A percentile compares a stretch with the other conserved stretches of the same genome.
phyloP scores from a whole-genome alignment of 2,888 invertebrate genomes.

The Aspidiotus rigidus region DNA sequence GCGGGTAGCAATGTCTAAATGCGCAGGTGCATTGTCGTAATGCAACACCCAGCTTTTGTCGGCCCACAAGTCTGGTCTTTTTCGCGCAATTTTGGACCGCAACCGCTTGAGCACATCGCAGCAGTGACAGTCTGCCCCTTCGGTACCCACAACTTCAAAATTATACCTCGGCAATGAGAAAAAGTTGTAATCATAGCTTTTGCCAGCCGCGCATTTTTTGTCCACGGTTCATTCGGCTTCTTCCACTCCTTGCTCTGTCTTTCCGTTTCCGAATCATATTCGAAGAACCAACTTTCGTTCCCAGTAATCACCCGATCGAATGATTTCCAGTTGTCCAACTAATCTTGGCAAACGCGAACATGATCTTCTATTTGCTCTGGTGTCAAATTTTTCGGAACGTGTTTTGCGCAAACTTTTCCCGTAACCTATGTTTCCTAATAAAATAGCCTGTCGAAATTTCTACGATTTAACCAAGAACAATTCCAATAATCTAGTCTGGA shows the following conservation, averaged over 20 bases:
- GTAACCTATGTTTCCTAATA: no score
- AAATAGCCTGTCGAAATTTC: no score
- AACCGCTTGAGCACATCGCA: slow-evolving; percentile 20
- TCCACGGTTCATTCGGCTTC: slow-evolving; percentile 21
- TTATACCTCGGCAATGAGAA: slow-evolving; percentile 24
- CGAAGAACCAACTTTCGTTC: slow-evolving; percentile 36
- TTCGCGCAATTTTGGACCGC: slow-evolving; percentile 15
- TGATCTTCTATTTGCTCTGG: slow-evolving; percentile 36
- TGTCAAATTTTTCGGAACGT: slow-evolving; percentile 37
- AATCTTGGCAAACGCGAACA: slow-evolving; percentile 8
- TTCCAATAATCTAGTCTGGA: no score
- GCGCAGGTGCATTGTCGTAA: slow-evolving; percentile 35
- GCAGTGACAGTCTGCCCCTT: slow-evolving; percentile 18
- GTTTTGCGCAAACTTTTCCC: slow-evolving; percentile 38
- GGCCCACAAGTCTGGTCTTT: slow-evolving; percentile 19
- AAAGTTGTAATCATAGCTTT: slow-evolving; percentile 47
- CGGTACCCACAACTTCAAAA: slow-evolving; percentile 31
- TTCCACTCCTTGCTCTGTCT: slow-evolving; percentile 28
- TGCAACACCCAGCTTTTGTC: slow-evolving; percentile 34
- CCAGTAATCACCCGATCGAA: slow-evolving; percentile 35
- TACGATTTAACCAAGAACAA: no score
- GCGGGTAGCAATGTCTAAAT: slow-evolving; percentile 21
- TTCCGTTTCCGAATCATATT: slow-evolving; percentile 35
- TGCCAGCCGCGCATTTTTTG: slow-evolving; percentile 43
- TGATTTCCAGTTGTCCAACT: no score